Evolutionary conservation across 1,140 invertebrate species (phyloP).

Genomic region (Sarcophaga bullata): DNA sequence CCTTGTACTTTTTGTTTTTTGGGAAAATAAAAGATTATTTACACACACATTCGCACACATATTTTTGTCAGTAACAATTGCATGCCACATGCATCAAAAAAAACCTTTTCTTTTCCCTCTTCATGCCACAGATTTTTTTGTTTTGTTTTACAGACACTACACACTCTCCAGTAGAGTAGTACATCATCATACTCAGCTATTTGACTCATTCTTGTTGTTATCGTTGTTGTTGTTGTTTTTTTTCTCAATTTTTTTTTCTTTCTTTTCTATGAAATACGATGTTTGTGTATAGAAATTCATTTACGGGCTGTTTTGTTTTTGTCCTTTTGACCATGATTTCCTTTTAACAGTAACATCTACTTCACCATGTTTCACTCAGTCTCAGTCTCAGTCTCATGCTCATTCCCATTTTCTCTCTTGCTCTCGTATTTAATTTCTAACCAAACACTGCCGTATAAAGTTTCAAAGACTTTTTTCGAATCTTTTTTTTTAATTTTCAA

Average conservation of each 20-base stretch:
- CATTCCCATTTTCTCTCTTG: not conserved
- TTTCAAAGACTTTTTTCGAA: conserved; percentile 13
- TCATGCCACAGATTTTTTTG: too few species aligned
- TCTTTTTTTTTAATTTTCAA: not conserved
- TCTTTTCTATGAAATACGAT: not conserved
- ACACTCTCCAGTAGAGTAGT: not conserved
- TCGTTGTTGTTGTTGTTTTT: not conserved
- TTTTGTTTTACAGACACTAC: too few species aligned
- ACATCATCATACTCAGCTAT: not conserved
- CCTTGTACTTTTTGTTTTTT: too few species aligned
- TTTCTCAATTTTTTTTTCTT: not conserved
- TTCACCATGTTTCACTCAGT: not conserved
- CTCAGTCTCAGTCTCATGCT: not conserved
- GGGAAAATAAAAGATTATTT: too few species aligned
- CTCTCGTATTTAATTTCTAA: not conserved
- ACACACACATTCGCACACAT: too few species aligned
- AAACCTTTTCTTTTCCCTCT: too few species aligned
- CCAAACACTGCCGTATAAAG: conserved; percentile 13
- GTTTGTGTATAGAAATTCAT: not conserved
- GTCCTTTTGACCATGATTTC: conserved; percentile 39
- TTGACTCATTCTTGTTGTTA: not conserved
- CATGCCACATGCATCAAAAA: too few species aligned
- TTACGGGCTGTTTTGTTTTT: conserved; percentile 25
- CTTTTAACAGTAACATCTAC: conserved; percentile 34
- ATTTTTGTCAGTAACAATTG: too few species aligned